Evolutionary conservation across 2,797 vertebrate genomes (phyloP), one percentile per base, ranked within the genome.

Genomic region (Zalophus californianus): DNA sequence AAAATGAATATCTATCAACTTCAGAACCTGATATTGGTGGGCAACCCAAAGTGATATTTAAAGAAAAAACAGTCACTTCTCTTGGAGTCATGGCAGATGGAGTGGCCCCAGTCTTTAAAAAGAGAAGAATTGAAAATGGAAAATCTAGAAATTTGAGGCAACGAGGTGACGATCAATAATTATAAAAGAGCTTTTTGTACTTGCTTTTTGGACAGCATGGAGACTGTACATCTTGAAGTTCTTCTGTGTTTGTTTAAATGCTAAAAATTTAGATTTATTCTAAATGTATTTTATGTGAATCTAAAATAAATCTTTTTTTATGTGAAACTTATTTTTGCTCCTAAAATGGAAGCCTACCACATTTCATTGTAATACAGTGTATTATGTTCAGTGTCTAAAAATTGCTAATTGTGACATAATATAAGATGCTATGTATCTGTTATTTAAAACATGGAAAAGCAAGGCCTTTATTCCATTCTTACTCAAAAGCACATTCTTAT

Each of bases 1-100:
- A 99, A 82, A 96, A 48, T 68, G 98, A 99, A 1, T 98, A 21
- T 62, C 14, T 97, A 3, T 90, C 95, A 54, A 83, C 96, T 38
- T 92, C 98, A 27, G 95, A 98, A 94, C 92, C 98, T 54, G 98
- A 99, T 4, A 73, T 96, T 56, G 98, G 98, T 1, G 98, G 98
- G 0, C 99, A 99, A 87, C 98, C 98, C 1, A 99, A 99, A 97
- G 97, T 99, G 6, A 99, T 99, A 96, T 99, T 99, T 98, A 99
- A 98, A 98, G 99, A 99, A 96, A 99, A 99, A 94, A 98, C 99
- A 96, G 99, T 99, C 98, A 99, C 99, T 29, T 99, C 99, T 7
- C 99, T 99, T 5, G 99, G 99, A 91, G 98, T 99, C 5, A 97
- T 99, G 77, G 98, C 99, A 35, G 98, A 98, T 93, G 98, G 98